Percentiles rank a stretch among this genome's conserved stretches.
These are phyloP conservation scores for Bujurquina vittata DNA, from an alignment of 2,113 vertebrate genomes.

Conservation along the genomic window DNA sequence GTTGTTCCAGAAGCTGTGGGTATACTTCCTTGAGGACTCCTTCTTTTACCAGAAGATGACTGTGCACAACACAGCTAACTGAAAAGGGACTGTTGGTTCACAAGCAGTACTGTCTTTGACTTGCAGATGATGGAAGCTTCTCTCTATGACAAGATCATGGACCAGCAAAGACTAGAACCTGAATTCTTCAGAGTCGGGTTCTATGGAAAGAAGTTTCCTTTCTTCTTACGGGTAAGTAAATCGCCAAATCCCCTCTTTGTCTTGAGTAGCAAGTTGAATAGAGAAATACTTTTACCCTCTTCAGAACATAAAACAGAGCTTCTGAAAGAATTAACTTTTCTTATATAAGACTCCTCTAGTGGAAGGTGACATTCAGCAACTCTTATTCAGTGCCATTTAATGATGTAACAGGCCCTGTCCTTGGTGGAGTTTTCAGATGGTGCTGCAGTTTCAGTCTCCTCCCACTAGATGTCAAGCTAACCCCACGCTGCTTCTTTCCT, in stretches of 20 bases:
- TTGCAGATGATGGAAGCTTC: slow-evolving; percentile 95
- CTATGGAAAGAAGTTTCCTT: slow-evolving; percentile 98
- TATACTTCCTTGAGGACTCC: background rate
- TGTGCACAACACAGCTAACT: background rate
- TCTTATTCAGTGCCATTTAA: slow-evolving; percentile 49
- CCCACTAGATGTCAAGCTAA: slow-evolving; percentile 80
- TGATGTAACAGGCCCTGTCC: slow-evolving; percentile 63
- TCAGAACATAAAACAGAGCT: background rate
- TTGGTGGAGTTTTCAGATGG: slow-evolving; percentile 22
- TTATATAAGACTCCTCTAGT: slow-evolving; percentile 54
- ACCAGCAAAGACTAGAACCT: slow-evolving; percentile 95
- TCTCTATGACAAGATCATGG: slow-evolving; percentile 99
- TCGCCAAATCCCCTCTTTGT: slow-evolving; percentile 5
- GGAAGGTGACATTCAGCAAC: slow-evolving; percentile 71
- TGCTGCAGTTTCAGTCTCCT: slow-evolving; percentile 7
- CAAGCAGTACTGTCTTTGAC: background rate
- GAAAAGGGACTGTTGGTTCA: background rate
- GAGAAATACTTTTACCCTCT: background rate
- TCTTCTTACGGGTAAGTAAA: slow-evolving; percentile 92
- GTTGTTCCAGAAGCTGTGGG: slow-evolving; percentile 9
- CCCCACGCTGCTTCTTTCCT: slow-evolving; percentile 5
- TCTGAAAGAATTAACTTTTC: slow-evolving; percentile 38
- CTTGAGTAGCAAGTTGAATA: slow-evolving; percentile 1
- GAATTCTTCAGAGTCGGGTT: slow-evolving; percentile 99
- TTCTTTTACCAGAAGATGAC: background rate